Evolutionary conservation across 2,888 invertebrate species (phyloP).

Genomic region (Acronicta psi): DNA sequence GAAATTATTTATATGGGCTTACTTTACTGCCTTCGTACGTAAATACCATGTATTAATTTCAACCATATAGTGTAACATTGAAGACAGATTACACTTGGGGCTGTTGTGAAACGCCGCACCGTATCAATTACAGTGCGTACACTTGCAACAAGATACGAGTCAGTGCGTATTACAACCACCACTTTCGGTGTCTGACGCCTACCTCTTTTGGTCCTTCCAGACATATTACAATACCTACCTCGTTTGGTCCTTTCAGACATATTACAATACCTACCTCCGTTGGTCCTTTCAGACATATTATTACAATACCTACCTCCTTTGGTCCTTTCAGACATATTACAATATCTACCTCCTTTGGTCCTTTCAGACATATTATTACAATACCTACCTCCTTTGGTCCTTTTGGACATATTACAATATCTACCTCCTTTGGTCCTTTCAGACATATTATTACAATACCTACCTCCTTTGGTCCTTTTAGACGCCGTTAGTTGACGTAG

Average conservation of each 20-base stretch:
- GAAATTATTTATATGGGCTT: too few relatives aligned
- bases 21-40: background rate
- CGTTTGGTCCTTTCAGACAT: background rate
- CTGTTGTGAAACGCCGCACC: conserved; percentile 49
- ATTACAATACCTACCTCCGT: background rate
- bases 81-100: conserved; percentile 52
- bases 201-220: background rate
- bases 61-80: conserved; percentile 40
- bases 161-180: conserved; percentile 27
- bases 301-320: too few relatives aligned
- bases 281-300: background rate
- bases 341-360: too few relatives aligned
- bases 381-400: too few relatives aligned
- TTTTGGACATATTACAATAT: too few relatives aligned
- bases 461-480: too few relatives aligned
- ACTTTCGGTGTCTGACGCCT: conserved; percentile 18
- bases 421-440: too few relatives aligned
- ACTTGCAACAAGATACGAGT: conserved; percentile 41
- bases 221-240: background rate
- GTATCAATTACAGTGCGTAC: conserved; percentile 52
- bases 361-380: too few relatives aligned
- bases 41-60: conserved; percentile 16
- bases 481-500: too few relatives aligned
- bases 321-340: too few relatives aligned
- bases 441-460: too few relatives aligned